These are phyloP conservation scores for Siniperca knerii DNA, from an alignment of 2,113 vertebrate species.

Conservation along the genomic window DNA sequence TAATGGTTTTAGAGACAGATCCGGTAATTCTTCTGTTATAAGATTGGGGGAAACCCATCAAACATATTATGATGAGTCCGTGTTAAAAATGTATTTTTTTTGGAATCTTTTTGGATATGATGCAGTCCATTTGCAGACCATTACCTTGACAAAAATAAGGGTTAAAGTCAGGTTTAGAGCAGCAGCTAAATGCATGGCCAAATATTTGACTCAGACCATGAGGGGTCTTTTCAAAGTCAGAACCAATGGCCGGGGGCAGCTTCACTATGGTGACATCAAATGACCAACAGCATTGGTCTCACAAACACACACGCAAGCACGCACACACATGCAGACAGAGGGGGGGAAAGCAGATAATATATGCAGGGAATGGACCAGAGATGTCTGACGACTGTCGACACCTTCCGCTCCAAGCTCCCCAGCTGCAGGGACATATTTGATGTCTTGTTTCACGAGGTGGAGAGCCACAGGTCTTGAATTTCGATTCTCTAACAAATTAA, in stretches of 20 bases:
- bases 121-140: background rate
- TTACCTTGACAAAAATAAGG: background rate
- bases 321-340: background rate
- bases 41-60: background rate
- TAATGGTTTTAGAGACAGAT: background rate
- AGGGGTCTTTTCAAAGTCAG: slow-evolving; percentile 66
- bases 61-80: background rate
- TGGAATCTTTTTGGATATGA: background rate
- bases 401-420: slow-evolving; percentile 55
- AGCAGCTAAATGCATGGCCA: slow-evolving; percentile 22
- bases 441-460: slow-evolving; percentile 67
- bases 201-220: slow-evolving; percentile 44
- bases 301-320: slow-evolving; percentile 10
- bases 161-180: slow-evolving; percentile 12
- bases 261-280: slow-evolving; percentile 52
- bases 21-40: background rate
- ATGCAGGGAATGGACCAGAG: slow-evolving; percentile 53
- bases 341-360: slow-evolving; percentile 28
- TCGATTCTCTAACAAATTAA: slow-evolving; percentile 58
- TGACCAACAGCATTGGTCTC: slow-evolving; percentile 46
- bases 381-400: slow-evolving; percentile 59
- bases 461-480: slow-evolving; percentile 61
- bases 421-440: slow-evolving; percentile 62
- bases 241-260: slow-evolving; percentile 49
- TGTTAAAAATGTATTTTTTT: background rate